These are phyloP conservation scores for Eupristina koningsbergeri DNA, from an alignment of 1,140 invertebrate species.

Conservation along the genomic window DNA sequence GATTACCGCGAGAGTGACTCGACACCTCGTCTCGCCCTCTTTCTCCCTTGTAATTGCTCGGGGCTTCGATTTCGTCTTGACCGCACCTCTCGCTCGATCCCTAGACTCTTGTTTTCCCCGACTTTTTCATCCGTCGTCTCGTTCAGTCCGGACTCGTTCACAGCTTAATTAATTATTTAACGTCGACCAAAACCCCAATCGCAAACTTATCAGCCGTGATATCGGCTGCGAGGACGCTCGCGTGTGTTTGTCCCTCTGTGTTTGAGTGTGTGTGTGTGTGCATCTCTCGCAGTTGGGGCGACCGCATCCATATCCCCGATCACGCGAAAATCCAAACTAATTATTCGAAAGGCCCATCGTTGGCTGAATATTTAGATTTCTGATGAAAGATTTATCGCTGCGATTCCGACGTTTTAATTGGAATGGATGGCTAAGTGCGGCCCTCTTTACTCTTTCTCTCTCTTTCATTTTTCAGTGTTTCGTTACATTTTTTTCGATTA, in stretches of 20 bases:
- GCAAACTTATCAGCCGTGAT: conserved; percentile 37
- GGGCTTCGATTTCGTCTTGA: too few relatives aligned
- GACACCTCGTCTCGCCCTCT: too few relatives aligned
- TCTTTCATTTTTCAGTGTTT: conserved; percentile 8
- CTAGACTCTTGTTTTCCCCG: background rate
- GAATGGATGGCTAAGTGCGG: conserved; percentile 31
- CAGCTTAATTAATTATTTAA: conserved; percentile 63
- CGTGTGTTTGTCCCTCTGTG: background rate
- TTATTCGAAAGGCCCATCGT: conserved; percentile 58
- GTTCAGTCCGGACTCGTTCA: background rate
- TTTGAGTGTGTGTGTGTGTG: conserved; percentile 48
- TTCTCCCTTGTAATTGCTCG: background rate
- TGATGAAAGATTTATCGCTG: conserved; percentile 57
- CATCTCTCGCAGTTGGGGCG: conserved; percentile 1
- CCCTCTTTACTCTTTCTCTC: background rate
- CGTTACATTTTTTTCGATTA: conserved; percentile 11
- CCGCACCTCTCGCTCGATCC: background rate
- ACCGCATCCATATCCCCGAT: conserved; percentile 58
- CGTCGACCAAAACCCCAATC: conserved; percentile 44
- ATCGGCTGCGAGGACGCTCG: conserved; percentile 16
- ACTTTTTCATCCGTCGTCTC: background rate
- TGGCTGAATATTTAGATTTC: conserved; percentile 62
- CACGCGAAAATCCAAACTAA: conserved; percentile 56
- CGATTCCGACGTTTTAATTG: conserved; percentile 54
- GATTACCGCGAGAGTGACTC: too few relatives aligned